Base-by-base conservation (phyloP, 2,797 vertebrate genomes). In the Sphaeramia orbicularis region DNA sequence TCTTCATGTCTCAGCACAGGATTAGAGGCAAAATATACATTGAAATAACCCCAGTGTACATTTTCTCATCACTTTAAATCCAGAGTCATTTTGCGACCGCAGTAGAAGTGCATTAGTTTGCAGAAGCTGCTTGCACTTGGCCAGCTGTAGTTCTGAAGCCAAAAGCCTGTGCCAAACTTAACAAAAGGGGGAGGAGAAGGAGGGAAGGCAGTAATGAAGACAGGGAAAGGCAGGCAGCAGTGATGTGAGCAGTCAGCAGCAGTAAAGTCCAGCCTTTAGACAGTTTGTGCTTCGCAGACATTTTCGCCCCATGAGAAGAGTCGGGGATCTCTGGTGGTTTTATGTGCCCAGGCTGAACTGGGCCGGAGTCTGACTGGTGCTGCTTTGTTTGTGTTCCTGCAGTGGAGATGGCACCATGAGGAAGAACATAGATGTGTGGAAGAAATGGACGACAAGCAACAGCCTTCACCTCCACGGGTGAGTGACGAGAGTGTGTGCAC, bases 371-470 rank as follows among this genome's bases (percentile, higher is more conserved):
- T 79, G 65, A 80, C 42, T 16, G 45, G 6, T 15, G 38, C 69
- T 10, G 71, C 61, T 71, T 45, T 84, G 63, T 77, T 38, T 59
- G 45, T 86, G 51, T 35, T 52, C 36, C 36, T 41, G 15, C 87
- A 99, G 98, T 12, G 98, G 98, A n/a, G 98, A 99, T 63, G 98
- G 97, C 76, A 99, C 98, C 6, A 94, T 99, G 95, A 95, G 98
- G 73, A 99, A 99, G 77, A 99, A 99, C 89, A 98, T 99, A 2
- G 98, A 99, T 2, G 98, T 99, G 6, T 99, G 98, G 98, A 99
- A 96, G 87, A 99, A 99, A 57, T 99, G 98, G 98, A 97, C 95
- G 2, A 97, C 97, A 2, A 94, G 95, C 62, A 99, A 99, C 90
- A 98, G 98, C 85, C 90, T 99, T 80, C 97, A 99, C 48, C 94